Evolutionary conservation across 2,888 invertebrate genomes (phyloP).

Genomic region (Zele albiditarsus): DNA sequence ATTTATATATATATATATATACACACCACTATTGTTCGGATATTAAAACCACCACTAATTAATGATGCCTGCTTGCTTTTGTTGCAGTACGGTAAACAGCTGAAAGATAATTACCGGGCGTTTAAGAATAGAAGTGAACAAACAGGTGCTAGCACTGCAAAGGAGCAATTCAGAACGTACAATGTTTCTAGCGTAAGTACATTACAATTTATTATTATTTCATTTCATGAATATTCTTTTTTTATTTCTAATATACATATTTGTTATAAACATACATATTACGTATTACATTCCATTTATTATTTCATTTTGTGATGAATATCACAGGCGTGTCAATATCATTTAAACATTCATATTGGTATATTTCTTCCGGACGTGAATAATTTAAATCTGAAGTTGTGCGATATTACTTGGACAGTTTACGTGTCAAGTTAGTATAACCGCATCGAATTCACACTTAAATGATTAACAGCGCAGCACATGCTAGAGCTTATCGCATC

Average conservation of each 20-base stretch:
- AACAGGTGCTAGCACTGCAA: conserved; percentile 70
- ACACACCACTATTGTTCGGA: background rate
- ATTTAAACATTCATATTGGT: background rate
- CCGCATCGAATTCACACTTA: conserved; percentile 22
- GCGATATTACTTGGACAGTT: conserved; percentile 18
- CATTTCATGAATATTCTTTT: conserved; percentile 10
- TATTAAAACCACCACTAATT: conserved; percentile 12
- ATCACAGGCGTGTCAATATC: background rate
- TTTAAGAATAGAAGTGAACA: conserved; percentile 75
- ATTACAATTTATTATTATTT: background rate
- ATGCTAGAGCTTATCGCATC: background rate
- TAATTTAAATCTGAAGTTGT: background rate
- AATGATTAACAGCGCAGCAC: conserved; percentile 15
- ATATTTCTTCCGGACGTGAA: background rate
- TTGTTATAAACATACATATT: too few relatives aligned
- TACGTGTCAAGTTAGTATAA: conserved; percentile 14
- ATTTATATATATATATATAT: background rate
- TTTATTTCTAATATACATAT: too few relatives aligned
- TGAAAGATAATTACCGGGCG: conserved; percentile 77
- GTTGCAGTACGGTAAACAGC: conserved; percentile 78
- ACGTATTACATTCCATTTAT: background rate
- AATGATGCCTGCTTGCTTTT: conserved; percentile 50
- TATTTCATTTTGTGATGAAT: background rate
- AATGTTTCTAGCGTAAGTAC: conserved; percentile 75
- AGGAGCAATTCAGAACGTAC: conserved; percentile 74